These are phyloP conservation scores for Dasysyrphus tricinctus DNA, from an alignment of 2,888 invertebrate species.

Conservation along the genomic window DNA sequence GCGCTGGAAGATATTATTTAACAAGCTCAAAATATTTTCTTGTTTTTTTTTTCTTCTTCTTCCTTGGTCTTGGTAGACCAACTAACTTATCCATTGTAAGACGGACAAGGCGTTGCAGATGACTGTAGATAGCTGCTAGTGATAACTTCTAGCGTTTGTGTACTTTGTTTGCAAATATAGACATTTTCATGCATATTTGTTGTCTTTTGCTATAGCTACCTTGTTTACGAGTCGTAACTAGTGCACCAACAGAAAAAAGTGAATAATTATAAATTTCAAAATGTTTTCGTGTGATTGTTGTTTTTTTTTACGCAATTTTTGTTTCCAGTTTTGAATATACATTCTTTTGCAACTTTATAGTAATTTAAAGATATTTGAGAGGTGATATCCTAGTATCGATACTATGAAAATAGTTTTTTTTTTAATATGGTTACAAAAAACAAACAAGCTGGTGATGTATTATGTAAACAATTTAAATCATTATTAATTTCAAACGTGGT, in stretches of 20 bases:
- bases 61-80: conserved; percentile 43
- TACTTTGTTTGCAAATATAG: conserved; percentile 55
- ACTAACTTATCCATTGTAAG: conserved; percentile 35
- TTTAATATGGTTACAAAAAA: conserved; percentile 23
- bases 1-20: conserved; percentile 60
- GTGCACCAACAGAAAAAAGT: conserved; percentile 59
- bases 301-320: conserved; percentile 58
- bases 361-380: conserved; percentile 36
- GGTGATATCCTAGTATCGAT: conserved; percentile 26
- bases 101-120: conserved; percentile 33
- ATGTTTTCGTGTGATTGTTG: conserved; percentile 44
- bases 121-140: conserved; percentile 12
- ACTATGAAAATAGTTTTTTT: conserved; percentile 4
- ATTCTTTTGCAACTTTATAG: conserved; percentile 32
- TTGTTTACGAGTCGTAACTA: conserved; percentile 30
- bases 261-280: conserved; percentile 61
- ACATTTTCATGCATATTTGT: neutral
- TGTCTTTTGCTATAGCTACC: conserved; percentile 19
- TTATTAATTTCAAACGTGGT: conserved; percentile 47
- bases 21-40: conserved; percentile 54
- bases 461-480: conserved; percentile 61
- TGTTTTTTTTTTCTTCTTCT: conserved; percentile 35
- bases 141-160: conserved; percentile 43
- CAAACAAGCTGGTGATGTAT: conserved; percentile 39
- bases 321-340: conserved; percentile 22